phyloP scores from a whole-genome alignment of 2,113 vertebrate species.

The Nothocercus nigrocapillus region DNA sequence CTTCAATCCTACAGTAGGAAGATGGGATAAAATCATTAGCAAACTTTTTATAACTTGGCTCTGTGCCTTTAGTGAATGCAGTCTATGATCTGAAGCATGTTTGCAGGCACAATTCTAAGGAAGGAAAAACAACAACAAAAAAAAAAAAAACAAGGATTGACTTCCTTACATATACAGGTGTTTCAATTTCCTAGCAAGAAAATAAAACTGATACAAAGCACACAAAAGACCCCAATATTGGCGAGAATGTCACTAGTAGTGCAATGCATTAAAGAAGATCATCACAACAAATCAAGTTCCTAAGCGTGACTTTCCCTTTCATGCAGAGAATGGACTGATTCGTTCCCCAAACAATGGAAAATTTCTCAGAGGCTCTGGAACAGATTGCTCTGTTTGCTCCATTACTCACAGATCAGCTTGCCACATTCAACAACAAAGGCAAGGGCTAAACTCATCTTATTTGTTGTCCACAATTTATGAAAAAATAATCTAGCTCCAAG shows the following conservation, averaged over 20 bases:
- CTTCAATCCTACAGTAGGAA: neutral
- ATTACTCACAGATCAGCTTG: slow-evolving; percentile 61
- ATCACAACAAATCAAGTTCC: slow-evolving; percentile 56
- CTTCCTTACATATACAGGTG: neutral
- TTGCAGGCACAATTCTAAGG: neutral
- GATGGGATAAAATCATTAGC: neutral
- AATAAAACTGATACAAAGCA: slow-evolving; percentile 45
- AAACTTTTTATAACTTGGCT: neutral
- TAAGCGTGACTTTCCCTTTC: slow-evolving; percentile 62
- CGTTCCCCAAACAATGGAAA: slow-evolving; percentile 63
- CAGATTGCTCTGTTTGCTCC: slow-evolving; percentile 65
- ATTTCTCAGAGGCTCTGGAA: slow-evolving; percentile 44
- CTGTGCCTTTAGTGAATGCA: neutral
- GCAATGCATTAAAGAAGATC: slow-evolving; percentile 33
- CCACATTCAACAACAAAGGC: slow-evolving; percentile 44
- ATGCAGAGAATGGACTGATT: slow-evolving; percentile 60
- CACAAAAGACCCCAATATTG: slow-evolving; percentile 38
- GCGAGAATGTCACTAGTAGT: neutral
- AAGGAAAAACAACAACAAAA: neutral
- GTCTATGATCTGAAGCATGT: neutral
- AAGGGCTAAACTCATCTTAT: slow-evolving; percentile 63
- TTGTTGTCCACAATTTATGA: slow-evolving; percentile 61
- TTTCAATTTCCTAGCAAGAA: slow-evolving; percentile 41
- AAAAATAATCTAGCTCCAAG: slow-evolving; percentile 68
- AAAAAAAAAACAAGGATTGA: neutral